phyloP scores from a whole-genome alignment of 1,140 invertebrate species.

The Diploscapter pachys region DNA sequence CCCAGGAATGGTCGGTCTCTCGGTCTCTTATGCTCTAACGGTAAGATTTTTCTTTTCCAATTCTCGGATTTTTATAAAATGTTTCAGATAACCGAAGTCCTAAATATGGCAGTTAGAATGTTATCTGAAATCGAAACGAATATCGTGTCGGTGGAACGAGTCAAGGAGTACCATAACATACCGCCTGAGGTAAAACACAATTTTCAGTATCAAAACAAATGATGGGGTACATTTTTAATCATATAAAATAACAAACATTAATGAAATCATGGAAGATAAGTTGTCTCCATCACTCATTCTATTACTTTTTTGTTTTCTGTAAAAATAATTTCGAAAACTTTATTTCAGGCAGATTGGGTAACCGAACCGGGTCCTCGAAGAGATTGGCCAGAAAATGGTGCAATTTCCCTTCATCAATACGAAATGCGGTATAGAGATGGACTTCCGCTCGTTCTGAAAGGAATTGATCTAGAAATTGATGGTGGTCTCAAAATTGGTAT shows the following conservation, averaged over 20 bases:
- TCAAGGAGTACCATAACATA: not conserved
- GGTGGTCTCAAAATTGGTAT: constrained; percentile 62
- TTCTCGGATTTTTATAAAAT: constrained; percentile 12
- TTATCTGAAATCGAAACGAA: no score
- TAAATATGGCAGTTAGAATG: no score
- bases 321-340: no score
- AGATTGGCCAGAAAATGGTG: no score
- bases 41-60: not conserved
- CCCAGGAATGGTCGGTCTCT: constrained; percentile 62
- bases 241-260: no score
- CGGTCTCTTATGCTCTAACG: constrained; percentile 54
- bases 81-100: no score
- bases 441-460: constrained; percentile 40
- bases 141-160: no score
- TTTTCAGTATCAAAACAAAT: no score
- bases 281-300: no score
- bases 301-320: no score
- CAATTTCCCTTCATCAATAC: not conserved
- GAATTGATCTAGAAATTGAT: constrained; percentile 33
- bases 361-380: no score
- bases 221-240: not conserved
- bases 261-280: no score
- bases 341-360: not conserved
- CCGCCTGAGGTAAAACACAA: constrained; percentile 1
- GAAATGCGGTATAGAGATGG: constrained; percentile 39